A percentile compares a stretch with the other conserved stretches of the same genome.
These are phyloP conservation scores for Mythimna vitellina DNA, from an alignment of 2,888 invertebrate genomes.

Conservation along the genomic window DNA sequence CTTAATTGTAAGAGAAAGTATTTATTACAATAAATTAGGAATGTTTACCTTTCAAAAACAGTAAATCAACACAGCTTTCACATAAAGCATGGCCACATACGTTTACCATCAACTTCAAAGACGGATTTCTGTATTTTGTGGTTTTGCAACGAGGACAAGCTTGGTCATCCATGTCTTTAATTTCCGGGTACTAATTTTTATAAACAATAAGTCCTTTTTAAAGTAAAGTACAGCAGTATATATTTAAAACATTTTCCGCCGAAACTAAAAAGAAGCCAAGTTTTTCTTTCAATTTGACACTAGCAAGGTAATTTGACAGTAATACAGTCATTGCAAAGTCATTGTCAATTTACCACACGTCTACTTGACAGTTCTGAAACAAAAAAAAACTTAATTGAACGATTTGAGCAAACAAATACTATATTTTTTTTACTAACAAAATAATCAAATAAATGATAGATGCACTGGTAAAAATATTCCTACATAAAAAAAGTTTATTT, in stretches of 20 bases:
- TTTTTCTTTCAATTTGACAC: conserved; percentile 16
- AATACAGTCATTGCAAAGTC: not conserved
- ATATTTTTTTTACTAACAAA: not conserved
- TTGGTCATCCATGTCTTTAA: conserved; percentile 93
- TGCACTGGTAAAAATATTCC: not conserved
- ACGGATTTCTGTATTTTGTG: conserved; percentile 98
- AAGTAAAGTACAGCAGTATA: conserved; percentile 15
- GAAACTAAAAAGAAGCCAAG: conserved; percentile 19
- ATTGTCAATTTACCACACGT: no score
- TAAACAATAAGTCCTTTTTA: not conserved
- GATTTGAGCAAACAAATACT: not conserved
- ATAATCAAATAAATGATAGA: not conserved
- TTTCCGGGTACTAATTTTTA: conserved; percentile 6
- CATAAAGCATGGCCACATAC: conserved; percentile 99
- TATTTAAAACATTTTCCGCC: conserved; percentile 54
- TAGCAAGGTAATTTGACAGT: not conserved
- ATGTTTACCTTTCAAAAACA: conserved; percentile 97
- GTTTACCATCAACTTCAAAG: conserved; percentile 99
- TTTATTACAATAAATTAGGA: not conserved
- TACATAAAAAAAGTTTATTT: no score
- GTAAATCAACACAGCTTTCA: conserved; percentile 98
- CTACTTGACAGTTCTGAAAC: conserved; percentile 19
- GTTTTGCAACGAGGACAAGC: conserved; percentile 99
- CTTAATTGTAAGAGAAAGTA: not conserved
- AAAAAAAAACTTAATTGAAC: no score